Base-by-base conservation (phyloP, 2,888 invertebrate genomes). In the Cyaniris semiargus region DNA sequence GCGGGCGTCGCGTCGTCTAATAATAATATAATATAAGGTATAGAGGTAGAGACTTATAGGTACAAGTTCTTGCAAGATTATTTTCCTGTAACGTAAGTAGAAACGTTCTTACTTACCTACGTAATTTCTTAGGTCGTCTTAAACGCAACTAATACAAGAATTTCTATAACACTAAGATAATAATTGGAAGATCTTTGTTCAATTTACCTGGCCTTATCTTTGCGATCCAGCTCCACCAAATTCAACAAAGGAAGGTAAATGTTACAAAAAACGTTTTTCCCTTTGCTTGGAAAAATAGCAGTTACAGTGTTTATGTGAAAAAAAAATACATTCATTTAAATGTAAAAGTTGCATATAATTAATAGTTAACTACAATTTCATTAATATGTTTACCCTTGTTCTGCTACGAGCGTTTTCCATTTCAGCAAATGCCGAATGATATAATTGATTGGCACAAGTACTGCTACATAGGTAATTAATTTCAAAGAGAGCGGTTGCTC, bases 171-270 rank as follows among this genome's bases (percentile, higher is more conserved):
- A 71, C 48, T 74, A 15, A 23, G 18, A 48, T 13, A 27, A 44
- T 48, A 53, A 74, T 53, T 74, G 21, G 27, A 48, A 27, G 48
- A 53, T 31, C 27, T 53, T 74, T 27, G 74, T 48, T 27, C 74
- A 53, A 53, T 74, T 74, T 53, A 74, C 48, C 44, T 27, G 18
- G 27, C 18, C 48, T 74, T 74, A 53, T 74, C 74, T 53, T 38
- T 48, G 53, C 27, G 48, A 53, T 23, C 27, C 27, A 21, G 21
- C 27, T 74, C 74, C 23, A 27, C 60, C 4, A 60, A 66, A 66
- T 66, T 66, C 21, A 58, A 58, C 58, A 58, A 60, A 23, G 44
- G 7, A 60, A 8, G 10, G 15, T 31, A 66, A 66, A 66, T 1
- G 15, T 66, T 66, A 66, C 60, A 3, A 13, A 31, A 66, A 66